phyloP scores from a whole-genome alignment of 2,797 vertebrate genomes.

The Silurus lanzhouensis region DNA sequence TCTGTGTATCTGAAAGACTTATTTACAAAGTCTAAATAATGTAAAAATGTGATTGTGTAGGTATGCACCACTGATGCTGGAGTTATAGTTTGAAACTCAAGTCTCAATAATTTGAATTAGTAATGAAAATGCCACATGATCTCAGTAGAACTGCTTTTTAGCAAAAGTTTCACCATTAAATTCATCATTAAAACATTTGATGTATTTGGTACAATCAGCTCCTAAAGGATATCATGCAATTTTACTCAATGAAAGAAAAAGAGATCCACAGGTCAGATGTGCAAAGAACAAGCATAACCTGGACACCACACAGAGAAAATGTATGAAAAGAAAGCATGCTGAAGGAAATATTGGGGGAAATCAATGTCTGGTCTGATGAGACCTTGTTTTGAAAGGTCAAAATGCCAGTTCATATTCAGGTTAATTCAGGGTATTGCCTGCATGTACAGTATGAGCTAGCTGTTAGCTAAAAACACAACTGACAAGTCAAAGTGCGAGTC shows the following conservation, averaged over 20 bases:
- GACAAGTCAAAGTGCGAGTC: neutral
- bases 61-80: neutral
- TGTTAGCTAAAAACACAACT: neutral
- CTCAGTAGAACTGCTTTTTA: neutral
- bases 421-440: too few species aligned
- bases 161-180: neutral
- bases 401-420: too few species aligned
- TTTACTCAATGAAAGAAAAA: neutral
- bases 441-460: too few species aligned
- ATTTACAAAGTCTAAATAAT: neutral
- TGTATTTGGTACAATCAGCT: neutral
- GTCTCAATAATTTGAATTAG: too few species aligned
- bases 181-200: neutral
- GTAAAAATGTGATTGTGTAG: neutral
- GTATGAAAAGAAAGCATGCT: neutral
- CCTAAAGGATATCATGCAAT: neutral
- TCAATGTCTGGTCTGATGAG: neutral
- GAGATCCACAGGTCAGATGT: neutral
- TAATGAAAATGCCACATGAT: neutral
- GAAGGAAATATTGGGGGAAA: neutral
- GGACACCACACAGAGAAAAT: neutral
- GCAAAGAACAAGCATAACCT: neutral
- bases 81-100: neutral
- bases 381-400: neutral
- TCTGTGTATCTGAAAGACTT: neutral